Evolutionary conservation across 2,113 vertebrate genomes (phyloP).

Genomic region (Calypte anna): DNA sequence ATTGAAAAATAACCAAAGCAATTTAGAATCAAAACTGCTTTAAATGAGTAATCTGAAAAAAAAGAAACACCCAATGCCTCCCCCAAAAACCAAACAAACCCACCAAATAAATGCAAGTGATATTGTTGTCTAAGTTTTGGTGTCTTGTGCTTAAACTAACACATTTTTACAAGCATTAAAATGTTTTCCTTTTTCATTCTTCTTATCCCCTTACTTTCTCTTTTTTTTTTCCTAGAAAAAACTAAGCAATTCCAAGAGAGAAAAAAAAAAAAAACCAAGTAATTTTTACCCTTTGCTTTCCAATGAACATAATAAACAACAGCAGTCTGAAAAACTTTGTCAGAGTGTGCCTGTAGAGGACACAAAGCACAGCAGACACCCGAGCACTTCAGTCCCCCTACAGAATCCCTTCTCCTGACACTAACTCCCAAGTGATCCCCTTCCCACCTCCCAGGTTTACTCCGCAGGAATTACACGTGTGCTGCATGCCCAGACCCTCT

Average conservation of each 20-base stretch:
- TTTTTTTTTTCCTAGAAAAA: background rate
- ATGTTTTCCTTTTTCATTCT: background rate
- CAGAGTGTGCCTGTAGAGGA: too few relatives aligned
- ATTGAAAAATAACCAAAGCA: background rate
- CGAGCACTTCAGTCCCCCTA: background rate
- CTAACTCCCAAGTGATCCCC: background rate
- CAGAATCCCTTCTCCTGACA: background rate
- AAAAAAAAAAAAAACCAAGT: background rate
- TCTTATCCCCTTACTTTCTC: background rate
- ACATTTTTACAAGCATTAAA: background rate
- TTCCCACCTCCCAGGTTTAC: background rate
- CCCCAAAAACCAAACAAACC: background rate
- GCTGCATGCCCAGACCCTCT: background rate
- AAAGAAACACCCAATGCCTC: background rate
- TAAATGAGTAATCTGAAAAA: background rate
- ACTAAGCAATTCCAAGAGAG: background rate
- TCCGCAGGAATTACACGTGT: background rate
- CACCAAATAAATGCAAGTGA: background rate
- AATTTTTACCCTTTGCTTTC: background rate
- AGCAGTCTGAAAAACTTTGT: too few relatives aligned
- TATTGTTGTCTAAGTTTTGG: background rate
- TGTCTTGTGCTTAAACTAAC: background rate
- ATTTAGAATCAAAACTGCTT: background rate
- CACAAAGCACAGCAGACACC: background rate
- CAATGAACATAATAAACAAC: rapidly evolving